A percentile compares a stretch with the other conserved stretches of the same genome.
These are phyloP conservation scores for Petrocephalus zakoni DNA, from an alignment of 2,113 vertebrate species.

Conservation along the genomic window DNA sequence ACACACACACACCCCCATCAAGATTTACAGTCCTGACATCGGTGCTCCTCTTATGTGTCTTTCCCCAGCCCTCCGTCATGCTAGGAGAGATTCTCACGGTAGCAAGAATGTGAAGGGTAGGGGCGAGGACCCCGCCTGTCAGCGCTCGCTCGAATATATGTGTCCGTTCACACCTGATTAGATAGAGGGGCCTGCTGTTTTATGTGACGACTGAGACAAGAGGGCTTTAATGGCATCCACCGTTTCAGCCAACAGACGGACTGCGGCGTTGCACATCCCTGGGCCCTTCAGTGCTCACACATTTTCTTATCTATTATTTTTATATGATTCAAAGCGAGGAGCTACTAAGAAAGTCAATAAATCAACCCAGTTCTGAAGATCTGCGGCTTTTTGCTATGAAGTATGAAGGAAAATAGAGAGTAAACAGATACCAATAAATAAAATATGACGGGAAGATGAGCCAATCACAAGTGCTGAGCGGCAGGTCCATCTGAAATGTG, in stretches of 20 bases:
- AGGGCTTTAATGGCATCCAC: background rate
- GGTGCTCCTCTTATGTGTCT: conserved; percentile 45
- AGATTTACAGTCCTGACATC: conserved; percentile 26
- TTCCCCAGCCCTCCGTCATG: conserved; percentile 36
- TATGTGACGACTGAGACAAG: conserved; percentile 41
- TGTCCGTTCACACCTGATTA: conserved; percentile 68
- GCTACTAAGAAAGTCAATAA: background rate
- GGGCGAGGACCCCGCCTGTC: conserved; percentile 44
- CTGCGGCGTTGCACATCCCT: background rate
- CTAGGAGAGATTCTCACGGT: conserved; percentile 39
- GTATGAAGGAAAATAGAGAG: background rate
- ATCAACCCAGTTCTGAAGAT: background rate
- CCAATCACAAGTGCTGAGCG: background rate
- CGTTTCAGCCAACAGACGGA: background rate
- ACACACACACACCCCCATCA: conserved; percentile 24
- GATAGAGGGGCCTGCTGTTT: conserved; percentile 37
- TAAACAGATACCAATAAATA: background rate
- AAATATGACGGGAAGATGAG: background rate
- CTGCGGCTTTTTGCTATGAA: background rate
- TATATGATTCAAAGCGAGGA: background rate
- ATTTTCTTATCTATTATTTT: background rate
- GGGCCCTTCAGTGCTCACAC: background rate
- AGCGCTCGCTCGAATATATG: conserved; percentile 65
- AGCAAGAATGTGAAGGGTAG: conserved; percentile 26
- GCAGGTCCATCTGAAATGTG: background rate